Evolutionary conservation across 2,113 vertebrate genomes (phyloP).

Genomic region (Zosterops borbonicus): DNA sequence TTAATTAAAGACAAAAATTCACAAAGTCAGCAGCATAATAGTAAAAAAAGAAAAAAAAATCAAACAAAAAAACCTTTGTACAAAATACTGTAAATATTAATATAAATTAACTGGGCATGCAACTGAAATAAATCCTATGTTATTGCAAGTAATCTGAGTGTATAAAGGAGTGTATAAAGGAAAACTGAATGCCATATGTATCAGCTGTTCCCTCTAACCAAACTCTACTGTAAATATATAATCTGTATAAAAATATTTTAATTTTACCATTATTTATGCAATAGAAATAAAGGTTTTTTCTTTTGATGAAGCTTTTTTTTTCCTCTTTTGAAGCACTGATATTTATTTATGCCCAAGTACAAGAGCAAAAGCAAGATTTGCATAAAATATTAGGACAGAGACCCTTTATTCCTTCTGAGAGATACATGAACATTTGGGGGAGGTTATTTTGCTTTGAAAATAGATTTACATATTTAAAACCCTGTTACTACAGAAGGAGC

Average conservation of each 20-base stretch:
- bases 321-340: not conserved
- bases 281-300: slow-evolving; percentile 88
- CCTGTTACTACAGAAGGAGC: not conserved
- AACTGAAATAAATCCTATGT: slow-evolving; percentile 76
- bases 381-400: slow-evolving; percentile 13
- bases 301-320: slow-evolving; percentile 70
- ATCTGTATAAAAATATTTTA: slow-evolving; percentile 89
- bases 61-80: slow-evolving; percentile 64
- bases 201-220: slow-evolving; percentile 79
- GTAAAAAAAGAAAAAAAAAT: slow-evolving; percentile 58
- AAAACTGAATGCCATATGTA: slow-evolving; percentile 80
- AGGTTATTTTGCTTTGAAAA: slow-evolving; percentile 15
- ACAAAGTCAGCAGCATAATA: slow-evolving; percentile 72
- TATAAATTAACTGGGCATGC: slow-evolving; percentile 87
- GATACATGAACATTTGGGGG: not conserved
- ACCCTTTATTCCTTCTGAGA: not conserved
- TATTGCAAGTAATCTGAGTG: slow-evolving; percentile 81
- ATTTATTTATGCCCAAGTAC: not conserved
- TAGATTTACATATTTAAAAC: slow-evolving; percentile 57
- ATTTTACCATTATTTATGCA: slow-evolving; percentile 91
- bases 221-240: slow-evolving; percentile 90
- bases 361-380: not conserved
- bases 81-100: slow-evolving; percentile 80
- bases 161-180: slow-evolving; percentile 80
- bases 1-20: slow-evolving; percentile 22